Conservation (phyloP, 1,140 invertebrate species). For the Cydia fagiglandana region DNA sequence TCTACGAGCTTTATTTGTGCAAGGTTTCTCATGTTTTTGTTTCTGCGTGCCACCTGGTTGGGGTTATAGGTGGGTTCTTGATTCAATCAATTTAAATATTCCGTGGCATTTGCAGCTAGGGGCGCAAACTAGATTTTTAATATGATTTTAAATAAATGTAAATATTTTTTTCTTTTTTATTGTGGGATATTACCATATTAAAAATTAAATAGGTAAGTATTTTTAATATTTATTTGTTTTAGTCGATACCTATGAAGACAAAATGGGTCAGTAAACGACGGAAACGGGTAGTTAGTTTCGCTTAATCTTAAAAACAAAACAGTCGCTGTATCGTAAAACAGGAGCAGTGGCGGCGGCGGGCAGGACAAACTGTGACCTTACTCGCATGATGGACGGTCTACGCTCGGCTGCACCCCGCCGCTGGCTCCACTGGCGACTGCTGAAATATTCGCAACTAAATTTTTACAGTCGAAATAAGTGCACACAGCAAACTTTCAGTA, state of each 20-base stretch:
- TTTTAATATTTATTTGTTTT: not conserved
- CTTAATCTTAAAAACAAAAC: slow-evolving; percentile 70
- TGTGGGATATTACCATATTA: no score
- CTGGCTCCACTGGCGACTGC: not conserved
- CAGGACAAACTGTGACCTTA: slow-evolving; percentile 67
- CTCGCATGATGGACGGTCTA: slow-evolving; percentile 58
- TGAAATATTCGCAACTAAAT: not conserved
- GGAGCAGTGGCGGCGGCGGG: slow-evolving; percentile 43
- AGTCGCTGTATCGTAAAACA: slow-evolving; percentile 61
- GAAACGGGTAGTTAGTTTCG: slow-evolving; percentile 54
- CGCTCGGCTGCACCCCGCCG: slow-evolving; percentile 42
- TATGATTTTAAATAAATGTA: no score
- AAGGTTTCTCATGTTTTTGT: slow-evolving; percentile 51
- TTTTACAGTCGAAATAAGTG: not conserved
- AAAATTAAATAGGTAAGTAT: no score
- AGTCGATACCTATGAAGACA: not conserved
- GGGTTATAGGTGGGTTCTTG: not conserved
- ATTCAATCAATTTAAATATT: slow-evolving; percentile 7
- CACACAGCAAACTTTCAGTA: not conserved
- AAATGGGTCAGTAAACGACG: not conserved
- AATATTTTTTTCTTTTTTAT: no score
- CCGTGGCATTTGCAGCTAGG: not conserved
- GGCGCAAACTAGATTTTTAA: not conserved
- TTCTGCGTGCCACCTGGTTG: slow-evolving; percentile 25
- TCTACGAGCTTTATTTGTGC: slow-evolving; percentile 61